Evolutionary conservation across 2,888 invertebrate species (phyloP), one percentile per base, ranked within the genome.

Genomic region (Slavum lentiscoides): DNA sequence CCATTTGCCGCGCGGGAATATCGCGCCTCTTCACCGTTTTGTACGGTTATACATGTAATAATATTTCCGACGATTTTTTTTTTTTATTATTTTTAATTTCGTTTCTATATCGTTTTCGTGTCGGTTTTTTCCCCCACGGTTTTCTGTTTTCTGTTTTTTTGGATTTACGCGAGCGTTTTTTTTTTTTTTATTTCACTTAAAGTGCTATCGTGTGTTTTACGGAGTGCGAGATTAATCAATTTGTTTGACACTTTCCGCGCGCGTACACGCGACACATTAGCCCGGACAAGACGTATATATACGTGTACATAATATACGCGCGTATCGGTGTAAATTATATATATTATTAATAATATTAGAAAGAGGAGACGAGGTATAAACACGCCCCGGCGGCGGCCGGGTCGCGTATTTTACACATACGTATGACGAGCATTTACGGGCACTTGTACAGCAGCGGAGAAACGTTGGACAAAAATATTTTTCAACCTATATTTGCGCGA

Each of bases 121-220:
- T 30, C 30, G 30, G 1, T 30, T 30, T 30, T 30, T 30, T 4
- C 30, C 30, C 30, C 30, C 30, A 30, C 30, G 30, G 30, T 43
- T 7, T 43, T 43, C 8, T 43, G 43, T 7, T 43, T 43, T 7
- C 13, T 49, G 1, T 15, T 9, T 49, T 11, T 49, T 49, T 3
- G 49, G 49, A 13, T 49, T 49, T 13, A 49, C 49, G 49, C 49
- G 30, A 1, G 30, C 30, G 30, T 30, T 30, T 30, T 30, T 30
- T 30, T 30, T 30, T 30, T 4, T 30, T 30, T n/a, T n/a, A 55
- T 55, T 55, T 9, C 59, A 69, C 69, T 77, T 77, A 77, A 80
- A 80, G 77, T 80, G 77, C 77, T 80, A 80, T 80, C 77, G 77
- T 70, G 55, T 80, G 77, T 80, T 80, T 72, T 80, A 80, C 39